These are phyloP conservation scores for Drosophila mettleri DNA, from an alignment of 2,888 invertebrate species.

Conservation along the genomic window DNA sequence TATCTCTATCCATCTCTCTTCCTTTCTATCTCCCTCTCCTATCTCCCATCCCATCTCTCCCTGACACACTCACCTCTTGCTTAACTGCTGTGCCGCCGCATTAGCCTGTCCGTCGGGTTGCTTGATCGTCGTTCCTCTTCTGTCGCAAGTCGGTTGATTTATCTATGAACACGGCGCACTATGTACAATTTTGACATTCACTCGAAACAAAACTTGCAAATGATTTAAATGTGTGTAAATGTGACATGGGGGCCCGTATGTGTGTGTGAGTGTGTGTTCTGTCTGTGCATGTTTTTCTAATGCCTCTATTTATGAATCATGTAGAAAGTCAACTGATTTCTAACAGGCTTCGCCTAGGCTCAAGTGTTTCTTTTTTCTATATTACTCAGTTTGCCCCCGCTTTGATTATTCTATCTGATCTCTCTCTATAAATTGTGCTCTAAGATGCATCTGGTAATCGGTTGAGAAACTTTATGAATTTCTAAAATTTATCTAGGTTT, in stretches of 20 bases:
- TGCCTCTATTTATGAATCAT: no score
- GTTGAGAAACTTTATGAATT: not conserved
- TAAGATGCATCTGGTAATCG: not conserved
- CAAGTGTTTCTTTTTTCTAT: not conserved
- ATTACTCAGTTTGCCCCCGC: not conserved
- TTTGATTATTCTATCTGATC: not conserved
- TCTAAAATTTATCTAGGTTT: no score
- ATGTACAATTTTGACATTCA: conserved; percentile 35
- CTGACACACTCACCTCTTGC: conserved; percentile 9
- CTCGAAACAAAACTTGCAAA: conserved; percentile 20
- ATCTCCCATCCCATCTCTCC: not conserved
- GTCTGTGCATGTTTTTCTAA: not conserved
- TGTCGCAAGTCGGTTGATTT: not conserved
- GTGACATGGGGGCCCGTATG: not conserved
- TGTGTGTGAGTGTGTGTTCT: not conserved
- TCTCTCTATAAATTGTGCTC: not conserved
- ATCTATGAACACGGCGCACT: not conserved
- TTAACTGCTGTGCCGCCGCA: not conserved
- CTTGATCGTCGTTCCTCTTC: not conserved
- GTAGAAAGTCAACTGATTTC: not conserved
- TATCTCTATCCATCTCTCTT: not conserved
- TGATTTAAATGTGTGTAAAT: not conserved
- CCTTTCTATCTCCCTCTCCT: not conserved
- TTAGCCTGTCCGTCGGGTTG: not conserved
- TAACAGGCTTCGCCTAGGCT: not conserved